phyloP scores from a whole-genome alignment of 2,888 invertebrate genomes.

The Thymelicus sylvestris region DNA sequence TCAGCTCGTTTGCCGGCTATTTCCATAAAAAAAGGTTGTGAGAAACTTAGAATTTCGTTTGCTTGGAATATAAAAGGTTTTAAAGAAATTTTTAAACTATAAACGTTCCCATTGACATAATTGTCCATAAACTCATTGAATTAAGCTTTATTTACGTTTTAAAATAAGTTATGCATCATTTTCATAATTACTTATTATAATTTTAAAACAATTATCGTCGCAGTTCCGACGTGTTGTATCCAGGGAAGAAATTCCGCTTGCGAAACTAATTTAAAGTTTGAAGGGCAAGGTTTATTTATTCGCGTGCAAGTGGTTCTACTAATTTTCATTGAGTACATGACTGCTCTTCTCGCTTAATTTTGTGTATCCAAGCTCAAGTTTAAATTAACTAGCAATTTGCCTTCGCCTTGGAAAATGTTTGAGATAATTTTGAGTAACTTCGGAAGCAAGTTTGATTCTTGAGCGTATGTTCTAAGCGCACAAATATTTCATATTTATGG shows the following conservation, averaged over 20 bases:
- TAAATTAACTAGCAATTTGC: constrained; percentile 35
- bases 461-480: constrained; percentile 14
- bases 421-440: constrained; percentile 31
- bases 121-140: too few species aligned
- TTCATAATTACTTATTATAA: too few species aligned
- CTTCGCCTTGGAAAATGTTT: constrained; percentile 33
- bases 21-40: too few species aligned
- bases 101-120: too few species aligned
- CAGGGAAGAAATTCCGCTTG: constrained; percentile 8
- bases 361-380: constrained; percentile 38
- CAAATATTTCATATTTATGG: neutral
- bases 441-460: constrained; percentile 30
- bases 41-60: neutral
- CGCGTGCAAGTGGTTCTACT: constrained; percentile 35
- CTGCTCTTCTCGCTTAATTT: constrained; percentile 37
- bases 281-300: constrained; percentile 33
- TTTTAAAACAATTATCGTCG: constrained; percentile 3
- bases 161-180: too few species aligned
- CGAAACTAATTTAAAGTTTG: constrained; percentile 37
- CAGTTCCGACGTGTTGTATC: constrained; percentile 16
- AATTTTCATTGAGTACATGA: constrained; percentile 37
- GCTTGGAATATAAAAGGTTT: neutral
- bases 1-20: too few species aligned
- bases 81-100: too few species aligned
- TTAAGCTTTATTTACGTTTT: too few species aligned